Conservation (phyloP, 2,888 invertebrate species). For the Oxytorus armatus region DNA sequence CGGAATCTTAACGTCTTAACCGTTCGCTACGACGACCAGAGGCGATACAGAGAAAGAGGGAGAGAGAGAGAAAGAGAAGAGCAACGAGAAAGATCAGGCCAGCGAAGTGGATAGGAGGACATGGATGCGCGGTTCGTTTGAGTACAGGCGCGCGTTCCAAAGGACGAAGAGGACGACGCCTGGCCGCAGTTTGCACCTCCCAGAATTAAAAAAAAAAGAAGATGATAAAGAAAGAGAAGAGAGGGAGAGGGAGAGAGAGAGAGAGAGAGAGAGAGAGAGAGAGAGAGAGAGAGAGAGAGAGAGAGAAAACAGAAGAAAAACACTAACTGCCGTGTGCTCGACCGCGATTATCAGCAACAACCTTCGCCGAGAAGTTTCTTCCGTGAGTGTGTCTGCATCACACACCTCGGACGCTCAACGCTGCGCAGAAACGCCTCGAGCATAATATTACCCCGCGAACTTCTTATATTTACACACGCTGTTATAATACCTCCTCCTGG, state of each 20-base stretch:
- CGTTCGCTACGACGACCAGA: constrained; percentile 57
- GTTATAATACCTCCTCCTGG: constrained; percentile 56
- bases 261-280: constrained; percentile 8
- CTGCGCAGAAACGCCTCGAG: constrained; percentile 41
- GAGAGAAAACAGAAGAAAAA: constrained; percentile 49
- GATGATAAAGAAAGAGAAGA: constrained; percentile 10
- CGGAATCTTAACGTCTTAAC: constrained; percentile 70
- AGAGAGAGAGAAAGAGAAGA: constrained; percentile 39
- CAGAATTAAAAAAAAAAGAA: constrained; percentile 46
- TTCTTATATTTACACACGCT: constrained; percentile 60
- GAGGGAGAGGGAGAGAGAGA: neutral
- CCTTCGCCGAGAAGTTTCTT: constrained; percentile 45
- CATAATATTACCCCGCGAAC: constrained; percentile 54
- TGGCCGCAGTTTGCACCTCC: constrained; percentile 62
- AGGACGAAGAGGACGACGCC: constrained; percentile 44
- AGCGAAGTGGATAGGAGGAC: constrained; percentile 16
- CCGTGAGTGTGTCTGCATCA: constrained; percentile 49
- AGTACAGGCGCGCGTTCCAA: constrained; percentile 31
- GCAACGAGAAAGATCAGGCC: constrained; percentile 28
- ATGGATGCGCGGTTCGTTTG: constrained; percentile 44
- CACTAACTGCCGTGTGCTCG: constrained; percentile 61
- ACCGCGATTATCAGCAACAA: constrained; percentile 64
- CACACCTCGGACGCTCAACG: constrained; percentile 46
- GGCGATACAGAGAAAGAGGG: constrained; percentile 14
- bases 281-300: constrained; percentile 28